These are phyloP conservation scores for Centropristis striata DNA, from an alignment of 2,113 vertebrate genomes.

Conservation along the genomic window DNA sequence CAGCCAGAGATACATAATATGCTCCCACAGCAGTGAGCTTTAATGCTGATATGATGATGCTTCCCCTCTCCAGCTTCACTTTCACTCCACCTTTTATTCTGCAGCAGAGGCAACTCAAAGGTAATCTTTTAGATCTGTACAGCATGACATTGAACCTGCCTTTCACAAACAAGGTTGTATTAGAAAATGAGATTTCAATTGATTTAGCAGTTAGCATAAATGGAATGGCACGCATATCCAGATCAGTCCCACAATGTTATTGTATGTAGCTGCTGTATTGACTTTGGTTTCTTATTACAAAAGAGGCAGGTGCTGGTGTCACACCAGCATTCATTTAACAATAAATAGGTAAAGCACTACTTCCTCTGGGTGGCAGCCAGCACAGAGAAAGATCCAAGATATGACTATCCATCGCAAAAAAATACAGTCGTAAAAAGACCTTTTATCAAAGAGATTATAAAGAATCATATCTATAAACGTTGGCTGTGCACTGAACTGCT, in stretches of 20 bases:
- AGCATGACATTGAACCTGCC: conserved; percentile 8
- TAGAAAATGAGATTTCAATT: conserved; percentile 40
- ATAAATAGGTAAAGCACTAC: not conserved
- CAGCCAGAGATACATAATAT: not conserved
- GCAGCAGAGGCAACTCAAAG: conserved; percentile 2
- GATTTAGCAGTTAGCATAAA: conserved; percentile 50
- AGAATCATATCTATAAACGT: not conserved
- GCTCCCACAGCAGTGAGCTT: not conserved
- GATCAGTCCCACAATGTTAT: conserved; percentile 21
- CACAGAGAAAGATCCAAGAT: conserved; percentile 1
- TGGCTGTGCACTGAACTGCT: not conserved
- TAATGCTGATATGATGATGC: not conserved
- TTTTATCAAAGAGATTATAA: conserved; percentile 4
- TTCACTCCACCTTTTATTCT: not conserved
- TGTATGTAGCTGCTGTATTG: conserved; percentile 6
- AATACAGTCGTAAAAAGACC: not conserved
- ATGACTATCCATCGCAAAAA: not conserved
- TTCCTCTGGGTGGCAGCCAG: not conserved
- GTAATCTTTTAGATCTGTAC: conserved; percentile 16
- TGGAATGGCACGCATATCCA: conserved; percentile 1
- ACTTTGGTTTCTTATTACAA: conserved; percentile 10
- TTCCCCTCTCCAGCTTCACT: not conserved
- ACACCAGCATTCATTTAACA: not conserved
- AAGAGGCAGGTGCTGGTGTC: not conserved
- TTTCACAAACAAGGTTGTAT: conserved; percentile 21